Conservation (phyloP, 2,797 vertebrate species). For the Strix occidentalis region DNA sequence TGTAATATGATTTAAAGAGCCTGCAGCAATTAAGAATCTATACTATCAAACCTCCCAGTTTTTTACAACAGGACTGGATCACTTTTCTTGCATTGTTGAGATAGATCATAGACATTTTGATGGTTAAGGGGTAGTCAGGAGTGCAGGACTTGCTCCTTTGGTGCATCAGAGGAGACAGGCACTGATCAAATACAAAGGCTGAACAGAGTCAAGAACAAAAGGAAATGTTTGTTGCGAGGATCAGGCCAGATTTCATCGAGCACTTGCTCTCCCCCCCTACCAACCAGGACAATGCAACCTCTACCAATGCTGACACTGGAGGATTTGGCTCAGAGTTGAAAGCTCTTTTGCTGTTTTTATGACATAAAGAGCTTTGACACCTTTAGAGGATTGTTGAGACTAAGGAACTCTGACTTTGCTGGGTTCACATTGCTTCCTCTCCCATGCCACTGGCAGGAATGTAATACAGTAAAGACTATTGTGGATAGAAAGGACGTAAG, state of each 20-base stretch:
- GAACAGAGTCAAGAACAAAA: background rate
- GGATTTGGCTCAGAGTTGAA: background rate
- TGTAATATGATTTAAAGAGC: background rate
- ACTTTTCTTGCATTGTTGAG: background rate
- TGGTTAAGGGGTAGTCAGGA: background rate
- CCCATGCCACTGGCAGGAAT: background rate
- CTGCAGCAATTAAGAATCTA: background rate
- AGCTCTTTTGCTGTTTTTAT: background rate
- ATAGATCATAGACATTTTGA: background rate
- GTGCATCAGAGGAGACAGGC: background rate
- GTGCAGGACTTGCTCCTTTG: background rate
- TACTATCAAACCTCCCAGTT: rapidly evolving
- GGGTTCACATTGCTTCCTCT: background rate
- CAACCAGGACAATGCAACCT: background rate
- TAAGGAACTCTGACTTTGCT: background rate
- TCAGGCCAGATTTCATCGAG: background rate
- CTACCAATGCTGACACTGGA: background rate
- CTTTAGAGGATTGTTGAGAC: background rate
- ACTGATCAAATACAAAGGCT: background rate
- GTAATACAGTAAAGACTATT: background rate
- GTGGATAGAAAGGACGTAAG: background rate
- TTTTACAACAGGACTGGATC: background rate
- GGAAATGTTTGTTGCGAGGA: background rate
- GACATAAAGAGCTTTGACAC: background rate
- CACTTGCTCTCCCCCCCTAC: background rate